Conservation (phyloP, 1,140 invertebrate genomes). For the Zaprionus ghesquierei region DNA sequence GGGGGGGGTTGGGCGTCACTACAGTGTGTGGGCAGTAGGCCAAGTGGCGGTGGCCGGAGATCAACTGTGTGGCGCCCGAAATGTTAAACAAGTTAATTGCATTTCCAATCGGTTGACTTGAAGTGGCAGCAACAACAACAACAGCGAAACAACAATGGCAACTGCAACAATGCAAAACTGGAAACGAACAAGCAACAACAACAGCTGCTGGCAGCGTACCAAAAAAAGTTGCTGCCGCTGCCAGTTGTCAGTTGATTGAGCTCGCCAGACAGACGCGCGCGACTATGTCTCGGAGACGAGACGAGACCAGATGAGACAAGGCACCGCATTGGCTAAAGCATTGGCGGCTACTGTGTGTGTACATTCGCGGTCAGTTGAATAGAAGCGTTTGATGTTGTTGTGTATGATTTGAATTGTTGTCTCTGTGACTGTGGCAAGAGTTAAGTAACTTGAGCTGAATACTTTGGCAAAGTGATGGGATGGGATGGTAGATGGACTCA, state of each 20-base stretch:
- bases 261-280: constrained; percentile 36
- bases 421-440: not conserved
- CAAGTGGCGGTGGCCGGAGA: constrained; percentile 22
- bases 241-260: constrained; percentile 65
- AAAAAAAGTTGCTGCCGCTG: constrained; percentile 62
- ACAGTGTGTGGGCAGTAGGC: constrained; percentile 7
- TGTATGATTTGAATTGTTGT: not conserved
- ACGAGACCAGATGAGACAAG: not conserved
- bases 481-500: too few relatives aligned
- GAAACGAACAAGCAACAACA: constrained; percentile 20
- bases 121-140: not conserved
- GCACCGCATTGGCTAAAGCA: not conserved
- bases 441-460: not conserved
- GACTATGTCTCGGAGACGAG: constrained; percentile 12
- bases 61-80: constrained; percentile 40
- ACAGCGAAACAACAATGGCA: not conserved
- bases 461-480: too few relatives aligned
- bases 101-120: constrained; percentile 35
- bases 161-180: constrained; percentile 47
- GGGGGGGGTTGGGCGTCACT: too few relatives aligned
- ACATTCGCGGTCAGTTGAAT: constrained; percentile 25
- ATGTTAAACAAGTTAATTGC: constrained; percentile 60
- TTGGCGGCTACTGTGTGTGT: constrained; percentile 32
- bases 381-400: constrained; percentile 23
- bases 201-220: constrained; percentile 59